Evolutionary conservation across 2,113 vertebrate species (phyloP).

Genomic region (Sigmodon hispidus): DNA sequence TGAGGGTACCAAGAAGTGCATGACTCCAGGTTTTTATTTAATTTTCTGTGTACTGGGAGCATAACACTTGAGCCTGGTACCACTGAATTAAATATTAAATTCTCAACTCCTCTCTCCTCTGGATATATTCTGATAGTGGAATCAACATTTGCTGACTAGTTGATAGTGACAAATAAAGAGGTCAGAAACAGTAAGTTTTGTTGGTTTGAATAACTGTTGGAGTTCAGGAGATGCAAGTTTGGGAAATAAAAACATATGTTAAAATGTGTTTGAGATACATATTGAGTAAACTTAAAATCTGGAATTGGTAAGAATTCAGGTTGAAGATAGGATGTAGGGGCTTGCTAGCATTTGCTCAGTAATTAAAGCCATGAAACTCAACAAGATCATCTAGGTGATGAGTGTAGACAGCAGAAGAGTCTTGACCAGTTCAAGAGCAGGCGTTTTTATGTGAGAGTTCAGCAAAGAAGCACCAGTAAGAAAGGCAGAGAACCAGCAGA

Average conservation of each 20-base stretch:
- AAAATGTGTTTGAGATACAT: constrained; percentile 32
- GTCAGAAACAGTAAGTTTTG: not conserved
- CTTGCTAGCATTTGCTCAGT: constrained; percentile 37
- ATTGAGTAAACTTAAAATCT: constrained; percentile 38
- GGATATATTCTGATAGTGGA: constrained; percentile 18
- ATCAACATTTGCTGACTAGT: not conserved
- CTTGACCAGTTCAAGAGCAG: constrained; percentile 2
- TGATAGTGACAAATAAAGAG: constrained; percentile 9
- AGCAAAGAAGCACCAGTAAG: constrained; percentile 1
- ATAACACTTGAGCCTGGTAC: not conserved
- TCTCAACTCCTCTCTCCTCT: not conserved
- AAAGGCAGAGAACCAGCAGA: not conserved
- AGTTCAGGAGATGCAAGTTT: constrained; percentile 36
- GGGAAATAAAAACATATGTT: constrained; percentile 31
- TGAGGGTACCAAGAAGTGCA: not conserved
- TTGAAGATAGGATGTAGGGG: constrained; percentile 44
- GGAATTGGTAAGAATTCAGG: constrained; percentile 3
- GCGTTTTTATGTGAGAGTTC: not conserved
- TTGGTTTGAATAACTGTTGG: not conserved
- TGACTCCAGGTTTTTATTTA: not conserved
- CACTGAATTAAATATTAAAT: not conserved
- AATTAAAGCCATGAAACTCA: constrained; percentile 28
- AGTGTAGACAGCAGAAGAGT: constrained; percentile 2
- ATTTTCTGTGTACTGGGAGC: not conserved
- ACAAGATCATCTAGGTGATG: constrained; percentile 46